phyloP scores from a whole-genome alignment of 2,797 vertebrate species.

The Mormyrops attenuatus region DNA sequence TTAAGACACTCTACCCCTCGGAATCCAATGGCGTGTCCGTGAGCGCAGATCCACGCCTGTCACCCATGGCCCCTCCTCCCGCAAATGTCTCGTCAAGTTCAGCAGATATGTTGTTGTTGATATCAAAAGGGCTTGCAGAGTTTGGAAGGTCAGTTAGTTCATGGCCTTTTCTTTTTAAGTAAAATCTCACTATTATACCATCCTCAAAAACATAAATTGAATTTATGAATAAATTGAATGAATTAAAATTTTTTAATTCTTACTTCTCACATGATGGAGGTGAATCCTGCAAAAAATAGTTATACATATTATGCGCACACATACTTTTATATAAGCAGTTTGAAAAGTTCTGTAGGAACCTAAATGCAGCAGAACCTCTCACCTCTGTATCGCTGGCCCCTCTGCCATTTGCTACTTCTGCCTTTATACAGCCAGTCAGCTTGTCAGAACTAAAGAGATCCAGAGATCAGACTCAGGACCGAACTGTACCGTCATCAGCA shows the following conservation, averaged over 20 bases:
- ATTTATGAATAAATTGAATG: no score
- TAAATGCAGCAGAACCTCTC: not conserved
- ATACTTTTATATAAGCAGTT: not conserved
- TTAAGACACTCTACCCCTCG: not conserved
- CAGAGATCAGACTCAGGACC: not conserved
- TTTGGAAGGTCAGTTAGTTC: not conserved
- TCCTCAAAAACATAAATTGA: not conserved
- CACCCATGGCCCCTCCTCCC: not conserved
- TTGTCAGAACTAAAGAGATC: conserved; percentile 31
- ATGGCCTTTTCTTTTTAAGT: not conserved
- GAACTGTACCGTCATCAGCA: not conserved
- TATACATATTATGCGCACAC: not conserved
- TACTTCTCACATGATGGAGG: conserved; percentile 13
- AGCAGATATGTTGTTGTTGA: conserved; percentile 15
- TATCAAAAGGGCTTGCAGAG: not conserved
- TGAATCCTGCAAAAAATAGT: conserved; percentile 18
- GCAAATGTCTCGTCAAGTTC: not conserved
- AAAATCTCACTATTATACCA: not conserved
- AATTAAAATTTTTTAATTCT: not conserved
- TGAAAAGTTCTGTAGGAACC: not conserved
- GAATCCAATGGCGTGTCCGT: not conserved
- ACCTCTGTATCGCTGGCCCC: not conserved
- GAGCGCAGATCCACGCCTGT: not conserved
- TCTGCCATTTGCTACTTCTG: conserved; percentile 12
- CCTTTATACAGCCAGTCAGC: conserved; percentile 4